Percentiles rank a stretch among this genome's conserved stretches.
These are phyloP conservation scores for Podarcis lilfordi DNA, from an alignment of 2,797 vertebrate genomes.

Conservation along the genomic window DNA sequence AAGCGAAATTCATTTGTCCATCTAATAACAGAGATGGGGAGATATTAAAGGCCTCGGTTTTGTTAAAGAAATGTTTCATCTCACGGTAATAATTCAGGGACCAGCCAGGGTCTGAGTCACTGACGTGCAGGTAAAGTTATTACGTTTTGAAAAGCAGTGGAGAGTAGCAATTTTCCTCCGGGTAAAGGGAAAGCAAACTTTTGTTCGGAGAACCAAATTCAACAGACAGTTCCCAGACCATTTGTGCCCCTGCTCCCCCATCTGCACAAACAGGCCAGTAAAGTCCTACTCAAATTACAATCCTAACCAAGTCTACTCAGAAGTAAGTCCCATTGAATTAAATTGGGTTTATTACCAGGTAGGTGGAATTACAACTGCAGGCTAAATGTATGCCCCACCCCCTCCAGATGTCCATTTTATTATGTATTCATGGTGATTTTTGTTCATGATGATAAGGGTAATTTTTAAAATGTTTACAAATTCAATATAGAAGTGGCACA, in stretches of 20 bases:
- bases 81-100: constrained; percentile 81
- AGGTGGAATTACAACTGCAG: too few relatives aligned
- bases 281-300: too few relatives aligned
- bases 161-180: constrained; percentile 67
- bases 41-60: constrained; percentile 88
- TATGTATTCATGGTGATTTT: too few relatives aligned
- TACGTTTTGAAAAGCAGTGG: constrained; percentile 87
- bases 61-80: constrained; percentile 86
- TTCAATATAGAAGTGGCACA: too few relatives aligned
- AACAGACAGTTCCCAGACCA: not conserved
- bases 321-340: too few relatives aligned
- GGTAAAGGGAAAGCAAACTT: not conserved
- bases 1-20: constrained; percentile 88
- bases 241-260: not conserved
- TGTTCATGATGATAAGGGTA: too few relatives aligned
- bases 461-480: too few relatives aligned
- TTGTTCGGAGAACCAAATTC: constrained; percentile 53
- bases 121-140: constrained; percentile 83
- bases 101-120: constrained; percentile 75
- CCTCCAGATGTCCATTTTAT: too few relatives aligned
- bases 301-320: too few relatives aligned
- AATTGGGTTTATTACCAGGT: too few relatives aligned
- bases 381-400: too few relatives aligned
- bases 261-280: not conserved
- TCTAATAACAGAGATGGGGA: constrained; percentile 85